These are phyloP conservation scores for Gymnopithys bicolor DNA, from an alignment of 2,797 vertebrate genomes.

Conservation along the genomic window DNA sequence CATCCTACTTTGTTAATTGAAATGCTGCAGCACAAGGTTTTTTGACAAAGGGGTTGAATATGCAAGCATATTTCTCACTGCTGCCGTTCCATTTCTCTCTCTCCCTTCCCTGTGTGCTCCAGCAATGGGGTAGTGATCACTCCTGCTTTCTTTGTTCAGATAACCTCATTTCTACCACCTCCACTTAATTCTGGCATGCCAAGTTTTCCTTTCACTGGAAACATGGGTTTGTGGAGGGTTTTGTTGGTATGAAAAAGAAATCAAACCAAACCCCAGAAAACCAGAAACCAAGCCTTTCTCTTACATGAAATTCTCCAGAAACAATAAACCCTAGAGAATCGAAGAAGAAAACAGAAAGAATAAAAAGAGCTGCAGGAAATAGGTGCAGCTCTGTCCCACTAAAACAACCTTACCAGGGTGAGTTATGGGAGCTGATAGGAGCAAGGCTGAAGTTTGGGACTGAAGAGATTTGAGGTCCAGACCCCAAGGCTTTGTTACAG, in stretches of 20 bases:
- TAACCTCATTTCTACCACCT: conserved; percentile 25
- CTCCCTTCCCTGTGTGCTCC: conserved; percentile 26
- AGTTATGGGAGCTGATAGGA: background rate
- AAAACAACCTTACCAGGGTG: background rate
- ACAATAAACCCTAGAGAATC: background rate
- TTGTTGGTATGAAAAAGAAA: background rate
- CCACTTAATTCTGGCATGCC: background rate
- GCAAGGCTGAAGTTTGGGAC: background rate
- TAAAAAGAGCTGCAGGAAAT: background rate
- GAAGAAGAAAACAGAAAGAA: background rate
- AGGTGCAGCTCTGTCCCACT: background rate
- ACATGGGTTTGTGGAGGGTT: background rate
- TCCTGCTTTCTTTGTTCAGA: conserved; percentile 59
- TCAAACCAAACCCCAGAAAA: background rate
- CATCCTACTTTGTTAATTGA: conserved; percentile 87
- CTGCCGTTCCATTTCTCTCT: conserved; percentile 51
- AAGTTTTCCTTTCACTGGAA: conserved; percentile 30
- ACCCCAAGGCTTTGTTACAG: background rate
- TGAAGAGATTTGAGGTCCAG: background rate
- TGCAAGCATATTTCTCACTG: conserved; percentile 49
- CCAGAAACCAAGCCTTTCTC: background rate
- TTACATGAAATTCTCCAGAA: conserved; percentile 11
- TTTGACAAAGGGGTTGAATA: conserved; percentile 77
- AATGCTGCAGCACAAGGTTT: conserved; percentile 78
- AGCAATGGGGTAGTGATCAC: conserved; percentile 42